Evolutionary conservation across 2,113 vertebrate genomes (phyloP), one percentile per base, ranked within the genome.

Genomic region (Tylochromis polylepis): DNA sequence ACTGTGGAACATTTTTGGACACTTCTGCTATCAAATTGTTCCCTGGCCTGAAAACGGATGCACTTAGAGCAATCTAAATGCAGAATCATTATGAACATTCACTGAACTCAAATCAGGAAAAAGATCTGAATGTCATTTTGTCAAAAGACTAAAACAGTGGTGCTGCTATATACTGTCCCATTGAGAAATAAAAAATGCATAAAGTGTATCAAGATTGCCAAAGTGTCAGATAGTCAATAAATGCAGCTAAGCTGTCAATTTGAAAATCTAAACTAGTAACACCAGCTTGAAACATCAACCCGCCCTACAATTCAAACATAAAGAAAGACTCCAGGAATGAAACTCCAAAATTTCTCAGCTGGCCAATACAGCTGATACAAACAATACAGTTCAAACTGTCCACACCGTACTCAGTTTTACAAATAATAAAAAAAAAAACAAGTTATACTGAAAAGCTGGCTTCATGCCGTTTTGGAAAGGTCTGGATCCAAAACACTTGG

Each of bases 101-200:
- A 12, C 1, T 36, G 59, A 62, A 1, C 11, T 11, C 16, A 62
- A 36, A 36, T 62, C 34, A 2, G 10, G 31, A 62, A 62, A 62
- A 36, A 62, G 18, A 34, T 62, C 4, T 62, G 10, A 62, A n/a
- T 20, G 59, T 62, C 18, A 62, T n/a, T 65, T 65, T 65, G 10
- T n/a, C 60, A 36, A 12, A 38, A 65, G 31, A 62, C 3, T 36
- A 18, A 38, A 36, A 38, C 0, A 3, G 31, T 65, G 60, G 0
- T 36, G 60, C 60, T 65, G 60, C 18, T 65, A 38, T 65, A 38
- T 65, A 1, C 5, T 3, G 60, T 36, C 31, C 18, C 31, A 62
- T 11, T 62, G 2, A 62, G 31, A 65, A 65, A 12, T 65, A 65
- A 65, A 65, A 3, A 11, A 8, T 12, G 18, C 18, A n/a, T 62